Evolutionary conservation across 2,888 invertebrate genomes (phyloP).

Genomic region (Caenorhabditis sp.): DNA sequence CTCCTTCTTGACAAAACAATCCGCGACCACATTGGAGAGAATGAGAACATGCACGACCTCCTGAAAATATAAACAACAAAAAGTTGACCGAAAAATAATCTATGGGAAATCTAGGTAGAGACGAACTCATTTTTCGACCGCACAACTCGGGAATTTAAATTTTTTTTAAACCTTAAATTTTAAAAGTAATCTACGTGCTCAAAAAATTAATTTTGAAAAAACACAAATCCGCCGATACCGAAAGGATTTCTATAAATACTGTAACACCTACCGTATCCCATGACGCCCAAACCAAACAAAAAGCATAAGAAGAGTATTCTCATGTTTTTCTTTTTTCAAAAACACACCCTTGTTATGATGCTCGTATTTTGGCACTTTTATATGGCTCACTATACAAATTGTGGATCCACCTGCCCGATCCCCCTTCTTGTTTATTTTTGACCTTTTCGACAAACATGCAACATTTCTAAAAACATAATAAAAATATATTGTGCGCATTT

Average conservation of each 20-base stretch:
- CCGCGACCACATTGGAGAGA: conserved; percentile 45
- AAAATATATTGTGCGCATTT: too few species aligned
- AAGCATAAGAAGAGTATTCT: neutral
- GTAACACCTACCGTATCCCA: neutral
- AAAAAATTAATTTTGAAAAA: too few species aligned
- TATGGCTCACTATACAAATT: neutral
- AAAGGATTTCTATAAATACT: too few species aligned
- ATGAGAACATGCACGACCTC: conserved; percentile 31
- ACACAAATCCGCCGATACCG: too few species aligned
- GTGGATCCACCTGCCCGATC: neutral
- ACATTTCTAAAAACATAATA: too few species aligned
- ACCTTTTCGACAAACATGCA: neutral
- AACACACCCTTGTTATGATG: neutral
- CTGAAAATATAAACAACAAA: neutral
- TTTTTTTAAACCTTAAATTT: too few species aligned
- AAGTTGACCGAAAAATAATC: neutral
- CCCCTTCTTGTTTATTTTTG: neutral
- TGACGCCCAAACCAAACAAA: neutral
- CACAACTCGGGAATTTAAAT: too few species aligned
- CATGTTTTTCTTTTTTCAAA: neutral
- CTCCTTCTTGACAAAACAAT: conserved; percentile 39
- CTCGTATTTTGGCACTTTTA: neutral
- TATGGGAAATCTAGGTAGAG: too few species aligned
- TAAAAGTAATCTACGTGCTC: too few species aligned
- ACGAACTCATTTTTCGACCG: too few species aligned